Evolutionary conservation across 2,888 invertebrate genomes (phyloP).

Genomic region (Carcina quercana): DNA sequence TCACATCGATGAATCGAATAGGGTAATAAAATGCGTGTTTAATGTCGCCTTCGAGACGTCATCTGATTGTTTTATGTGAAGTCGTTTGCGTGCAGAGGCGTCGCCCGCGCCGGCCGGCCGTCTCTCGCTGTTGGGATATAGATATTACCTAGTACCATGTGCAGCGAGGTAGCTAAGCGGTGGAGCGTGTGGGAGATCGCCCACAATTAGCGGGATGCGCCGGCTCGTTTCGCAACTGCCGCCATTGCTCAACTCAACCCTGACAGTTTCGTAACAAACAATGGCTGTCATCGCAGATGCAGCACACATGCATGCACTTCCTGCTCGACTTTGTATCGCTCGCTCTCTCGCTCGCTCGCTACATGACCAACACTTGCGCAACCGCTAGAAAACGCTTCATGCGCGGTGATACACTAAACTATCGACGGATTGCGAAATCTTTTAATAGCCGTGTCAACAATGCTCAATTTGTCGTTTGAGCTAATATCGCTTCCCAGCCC

Average conservation of each 20-base stretch:
- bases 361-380: slow-evolving; percentile 58
- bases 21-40: slow-evolving; percentile 12
- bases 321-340: slow-evolving; percentile 64
- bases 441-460: slow-evolving; percentile 42
- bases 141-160: not conserved
- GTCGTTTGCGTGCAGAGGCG: no score
- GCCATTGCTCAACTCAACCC: slow-evolving; percentile 68
- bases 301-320: slow-evolving; percentile 69
- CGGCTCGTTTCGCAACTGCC: slow-evolving; percentile 55
- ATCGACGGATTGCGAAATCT: slow-evolving; percentile 45
- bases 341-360: no score
- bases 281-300: slow-evolving; percentile 65
- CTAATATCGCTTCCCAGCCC: slow-evolving; percentile 42
- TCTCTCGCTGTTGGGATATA: not conserved
- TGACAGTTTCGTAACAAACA: slow-evolving; percentile 70
- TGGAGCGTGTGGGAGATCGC: slow-evolving; percentile 47
- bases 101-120: not conserved
- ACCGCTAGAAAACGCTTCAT: slow-evolving; percentile 47
- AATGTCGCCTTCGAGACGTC: slow-evolving; percentile 2
- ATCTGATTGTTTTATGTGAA: not conserved
- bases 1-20: slow-evolving; percentile 15
- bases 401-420: slow-evolving; percentile 43
- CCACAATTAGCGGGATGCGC: slow-evolving; percentile 66
- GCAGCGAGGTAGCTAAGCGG: slow-evolving; percentile 1
- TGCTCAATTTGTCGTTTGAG: slow-evolving; percentile 32